phyloP scores from a whole-genome alignment of 2,113 vertebrate species.

The Stomatorhinus ivindoensis region DNA sequence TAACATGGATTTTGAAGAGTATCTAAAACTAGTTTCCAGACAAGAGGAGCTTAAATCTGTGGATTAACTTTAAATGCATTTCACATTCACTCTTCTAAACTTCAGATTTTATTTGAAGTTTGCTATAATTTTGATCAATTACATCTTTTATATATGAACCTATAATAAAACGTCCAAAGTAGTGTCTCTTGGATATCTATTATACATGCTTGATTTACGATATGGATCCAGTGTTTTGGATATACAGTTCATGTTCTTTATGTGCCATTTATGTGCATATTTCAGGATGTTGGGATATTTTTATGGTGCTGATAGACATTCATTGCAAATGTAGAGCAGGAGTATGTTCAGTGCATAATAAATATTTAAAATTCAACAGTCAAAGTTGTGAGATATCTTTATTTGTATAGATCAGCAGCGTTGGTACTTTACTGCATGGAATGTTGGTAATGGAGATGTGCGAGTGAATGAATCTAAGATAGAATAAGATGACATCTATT shows the following conservation, averaged over 20 bases:
- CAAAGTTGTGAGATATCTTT: not conserved
- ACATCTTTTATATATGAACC: not conserved
- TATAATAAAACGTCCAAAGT: not conserved
- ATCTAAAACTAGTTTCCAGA: not conserved
- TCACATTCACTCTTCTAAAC: not conserved
- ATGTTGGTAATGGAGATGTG: not conserved
- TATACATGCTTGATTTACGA: not conserved
- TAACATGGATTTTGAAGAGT: not conserved
- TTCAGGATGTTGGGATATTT: not conserved
- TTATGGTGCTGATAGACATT: not conserved
- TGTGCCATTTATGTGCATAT: not conserved
- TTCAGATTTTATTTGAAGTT: not conserved
- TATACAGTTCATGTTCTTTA: not conserved
- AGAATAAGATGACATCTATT: not conserved
- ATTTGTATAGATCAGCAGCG: not conserved
- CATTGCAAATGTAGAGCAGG: not conserved
- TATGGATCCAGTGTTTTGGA: not conserved
- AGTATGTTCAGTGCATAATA: not conserved
- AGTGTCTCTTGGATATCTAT: not conserved
- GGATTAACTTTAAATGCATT: not conserved
- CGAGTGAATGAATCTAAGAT: not conserved
- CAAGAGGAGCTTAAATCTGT: not conserved
- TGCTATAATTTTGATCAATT: not conserved
- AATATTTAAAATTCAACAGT: conserved; percentile 5
- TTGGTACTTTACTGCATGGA: not conserved